A percentile compares a stretch with the other conserved stretches of the same genome.
Conservation (phyloP, 2,113 vertebrate species). For the Atlantisia rogersi region DNA sequence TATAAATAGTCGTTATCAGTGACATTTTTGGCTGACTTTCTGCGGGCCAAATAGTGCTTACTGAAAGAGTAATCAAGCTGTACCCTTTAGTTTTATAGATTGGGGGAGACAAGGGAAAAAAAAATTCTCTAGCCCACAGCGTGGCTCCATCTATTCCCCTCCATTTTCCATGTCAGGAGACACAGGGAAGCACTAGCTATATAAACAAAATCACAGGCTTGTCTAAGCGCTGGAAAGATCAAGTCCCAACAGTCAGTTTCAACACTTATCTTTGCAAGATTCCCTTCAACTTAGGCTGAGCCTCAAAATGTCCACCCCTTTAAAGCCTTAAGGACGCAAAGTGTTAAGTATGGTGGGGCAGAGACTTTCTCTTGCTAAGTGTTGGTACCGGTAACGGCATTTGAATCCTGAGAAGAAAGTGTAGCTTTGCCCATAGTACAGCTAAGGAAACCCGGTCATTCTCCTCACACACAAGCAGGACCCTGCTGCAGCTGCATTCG, state of each 20-base stretch:
- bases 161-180: background rate
- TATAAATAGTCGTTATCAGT: slow-evolving; percentile 68
- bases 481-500: slow-evolving; percentile 50
- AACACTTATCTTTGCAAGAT: slow-evolving; percentile 13
- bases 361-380: background rate
- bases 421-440: slow-evolving; percentile 5
- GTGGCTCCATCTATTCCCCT: slow-evolving; percentile 19
- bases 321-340: background rate
- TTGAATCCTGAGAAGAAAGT: background rate
- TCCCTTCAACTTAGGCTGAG: background rate
- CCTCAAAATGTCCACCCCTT: background rate
- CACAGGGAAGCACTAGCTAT: background rate
- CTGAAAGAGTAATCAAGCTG: slow-evolving; percentile 49
- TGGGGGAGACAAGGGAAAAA: background rate
- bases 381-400: background rate
- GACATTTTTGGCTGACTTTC: slow-evolving; percentile 66
- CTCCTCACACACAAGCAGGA: slow-evolving; percentile 15
- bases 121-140: background rate
- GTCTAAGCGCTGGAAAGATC: slow-evolving; percentile 1
- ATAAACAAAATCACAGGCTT: slow-evolving; percentile 31
- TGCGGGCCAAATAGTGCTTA: slow-evolving; percentile 21
- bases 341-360: background rate
- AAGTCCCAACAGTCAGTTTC: background rate
- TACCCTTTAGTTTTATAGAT: slow-evolving; percentile 55
- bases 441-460: background rate